phyloP scores from a whole-genome alignment of 1,140 invertebrate species.

The Diorhabda elongata region DNA sequence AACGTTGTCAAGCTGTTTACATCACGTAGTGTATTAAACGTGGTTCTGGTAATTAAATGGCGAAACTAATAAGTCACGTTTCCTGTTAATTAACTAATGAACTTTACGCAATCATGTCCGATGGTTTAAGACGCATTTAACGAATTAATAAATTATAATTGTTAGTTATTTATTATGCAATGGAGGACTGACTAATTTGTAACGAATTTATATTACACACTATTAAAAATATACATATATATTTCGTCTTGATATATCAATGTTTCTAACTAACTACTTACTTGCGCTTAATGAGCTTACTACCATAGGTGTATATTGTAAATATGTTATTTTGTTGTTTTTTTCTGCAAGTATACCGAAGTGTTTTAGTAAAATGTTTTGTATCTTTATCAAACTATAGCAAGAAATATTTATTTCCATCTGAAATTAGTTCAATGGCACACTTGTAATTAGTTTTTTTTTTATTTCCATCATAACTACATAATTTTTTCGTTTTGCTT shows the following conservation, averaged over 20 bases:
- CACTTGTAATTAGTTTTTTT: too few species aligned
- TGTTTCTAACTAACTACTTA: slow-evolving; percentile 26
- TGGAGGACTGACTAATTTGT: slow-evolving; percentile 30
- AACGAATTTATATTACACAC: slow-evolving; percentile 27
- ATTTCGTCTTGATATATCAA: slow-evolving; percentile 34
- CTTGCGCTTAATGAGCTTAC: slow-evolving; percentile 33
- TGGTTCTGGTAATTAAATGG: too few species aligned
- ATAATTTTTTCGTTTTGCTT: too few species aligned
- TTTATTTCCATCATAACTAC: too few species aligned
- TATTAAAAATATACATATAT: slow-evolving; percentile 13
- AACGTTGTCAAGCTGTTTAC: too few species aligned
- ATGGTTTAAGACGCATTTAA: background rate
- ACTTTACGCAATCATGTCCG: slow-evolving; percentile 12
- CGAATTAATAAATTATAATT: slow-evolving; percentile 17
- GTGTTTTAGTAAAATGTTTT: background rate
- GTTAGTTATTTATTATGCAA: slow-evolving; percentile 26
- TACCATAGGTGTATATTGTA: slow-evolving; percentile 31
- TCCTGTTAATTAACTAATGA: too few species aligned
- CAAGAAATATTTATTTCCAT: too few species aligned
- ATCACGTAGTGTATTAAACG: too few species aligned
- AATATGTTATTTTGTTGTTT: background rate
- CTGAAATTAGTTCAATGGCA: too few species aligned
- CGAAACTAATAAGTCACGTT: too few species aligned
- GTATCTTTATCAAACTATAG: too few species aligned
- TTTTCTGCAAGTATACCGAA: background rate